Percentiles rank a stretch among this genome's conserved stretches.
Evolutionary conservation across 2,797 vertebrate genomes (phyloP).

Genomic region (Adrianichthys oophorus): DNA sequence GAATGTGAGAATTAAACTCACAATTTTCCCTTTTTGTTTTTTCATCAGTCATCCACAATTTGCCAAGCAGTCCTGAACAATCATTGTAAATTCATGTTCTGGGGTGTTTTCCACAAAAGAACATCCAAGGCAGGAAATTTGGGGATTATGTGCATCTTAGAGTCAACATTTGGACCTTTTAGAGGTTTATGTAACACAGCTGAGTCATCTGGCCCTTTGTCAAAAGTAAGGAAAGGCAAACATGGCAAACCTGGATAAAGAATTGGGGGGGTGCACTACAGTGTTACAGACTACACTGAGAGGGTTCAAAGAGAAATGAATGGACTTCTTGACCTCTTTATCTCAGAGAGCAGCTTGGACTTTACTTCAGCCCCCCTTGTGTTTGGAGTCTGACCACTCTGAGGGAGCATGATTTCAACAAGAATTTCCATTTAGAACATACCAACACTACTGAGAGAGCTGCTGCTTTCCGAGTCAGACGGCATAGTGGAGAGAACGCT

Average conservation of each 20-base stretch:
- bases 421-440: slow-evolving; percentile 65
- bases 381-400: not conserved
- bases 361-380: not conserved
- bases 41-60: slow-evolving; percentile 6
- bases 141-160: slow-evolving; percentile 68
- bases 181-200: slow-evolving; percentile 69
- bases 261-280: slow-evolving; percentile 18
- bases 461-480: slow-evolving; percentile 98
- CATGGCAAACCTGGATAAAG: slow-evolving; percentile 40
- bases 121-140: slow-evolving; percentile 49
- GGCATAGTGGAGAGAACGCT: slow-evolving; percentile 99
- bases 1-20: slow-evolving; percentile 5
- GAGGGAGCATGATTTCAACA: not conserved
- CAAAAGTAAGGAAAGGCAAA: slow-evolving; percentile 55
- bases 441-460: slow-evolving; percentile 97
- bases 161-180: slow-evolving; percentile 59
- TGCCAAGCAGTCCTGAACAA: slow-evolving; percentile 12
- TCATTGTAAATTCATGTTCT: slow-evolving; percentile 26
- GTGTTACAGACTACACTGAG: slow-evolving; percentile 13
- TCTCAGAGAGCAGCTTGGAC: not conserved
- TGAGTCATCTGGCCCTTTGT: slow-evolving; percentile 74
- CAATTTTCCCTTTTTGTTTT: slow-evolving; percentile 1
- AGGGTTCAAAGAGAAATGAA: slow-evolving; percentile 19
- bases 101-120: slow-evolving; percentile 39
- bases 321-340: slow-evolving; percentile 9